These are phyloP conservation scores for Trichopria drosophilae DNA, from an alignment of 2,888 invertebrate genomes.

Conservation along the genomic window DNA sequence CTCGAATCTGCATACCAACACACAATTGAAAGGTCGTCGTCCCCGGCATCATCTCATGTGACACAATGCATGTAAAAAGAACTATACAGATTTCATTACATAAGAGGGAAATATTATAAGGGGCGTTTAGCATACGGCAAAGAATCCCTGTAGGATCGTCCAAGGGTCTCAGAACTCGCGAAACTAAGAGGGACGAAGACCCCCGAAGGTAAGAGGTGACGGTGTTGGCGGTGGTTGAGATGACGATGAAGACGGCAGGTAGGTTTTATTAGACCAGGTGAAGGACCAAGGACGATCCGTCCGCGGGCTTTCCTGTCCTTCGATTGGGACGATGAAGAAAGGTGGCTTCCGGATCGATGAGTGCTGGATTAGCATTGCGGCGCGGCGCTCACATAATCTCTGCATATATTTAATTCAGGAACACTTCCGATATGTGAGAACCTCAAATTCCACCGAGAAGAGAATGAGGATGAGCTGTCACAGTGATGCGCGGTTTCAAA, in stretches of 20 bases:
- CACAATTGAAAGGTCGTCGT: too few species aligned
- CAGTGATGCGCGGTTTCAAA: too few species aligned
- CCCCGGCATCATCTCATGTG: too few species aligned
- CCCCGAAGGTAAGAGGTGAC: slow-evolving; percentile 23
- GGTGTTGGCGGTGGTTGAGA: slow-evolving; percentile 26
- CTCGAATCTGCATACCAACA: too few species aligned
- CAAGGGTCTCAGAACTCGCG: slow-evolving; percentile 49
- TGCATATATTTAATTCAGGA: slow-evolving; percentile 38
- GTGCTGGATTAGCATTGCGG: slow-evolving; percentile 52
- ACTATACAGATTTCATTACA: too few species aligned
- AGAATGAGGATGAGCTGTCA: too few species aligned
- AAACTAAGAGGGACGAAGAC: slow-evolving; percentile 37
- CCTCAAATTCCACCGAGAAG: too few species aligned
- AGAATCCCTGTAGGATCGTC: too few species aligned
- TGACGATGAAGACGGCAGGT: slow-evolving; percentile 23
- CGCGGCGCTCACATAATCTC: slow-evolving; percentile 37
- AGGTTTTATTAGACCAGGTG: slow-evolving; percentile 53
- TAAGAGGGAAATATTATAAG: too few species aligned
- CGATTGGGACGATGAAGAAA: slow-evolving; percentile 41
- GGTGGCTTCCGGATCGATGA: slow-evolving; percentile 56
- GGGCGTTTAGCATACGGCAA: too few species aligned
- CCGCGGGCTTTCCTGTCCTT: slow-evolving; percentile 38
- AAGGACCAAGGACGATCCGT: slow-evolving; percentile 49
- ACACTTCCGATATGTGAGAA: slow-evolving; percentile 35
- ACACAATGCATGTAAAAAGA: too few species aligned